Evolutionary conservation across 1,140 invertebrate species (phyloP).

Genomic region (Campoletis sonorensis): DNA sequence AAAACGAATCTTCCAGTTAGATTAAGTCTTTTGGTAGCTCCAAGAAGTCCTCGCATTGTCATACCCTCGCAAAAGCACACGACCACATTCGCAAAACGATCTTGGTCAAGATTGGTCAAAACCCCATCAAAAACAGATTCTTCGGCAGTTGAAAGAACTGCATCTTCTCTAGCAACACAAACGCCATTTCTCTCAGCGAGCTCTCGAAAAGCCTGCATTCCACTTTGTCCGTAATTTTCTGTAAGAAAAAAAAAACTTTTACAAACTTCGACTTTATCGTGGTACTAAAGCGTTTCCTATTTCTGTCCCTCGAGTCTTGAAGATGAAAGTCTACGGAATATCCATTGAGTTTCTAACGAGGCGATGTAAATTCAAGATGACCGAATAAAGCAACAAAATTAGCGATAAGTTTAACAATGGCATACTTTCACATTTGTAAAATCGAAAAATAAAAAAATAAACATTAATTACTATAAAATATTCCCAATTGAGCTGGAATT

Average conservation of each 20-base stretch:
- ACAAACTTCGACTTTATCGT: background rate
- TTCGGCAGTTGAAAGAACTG: constrained; percentile 81
- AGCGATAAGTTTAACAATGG: background rate
- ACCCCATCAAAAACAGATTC: constrained; percentile 81
- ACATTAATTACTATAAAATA: no score
- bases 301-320: background rate
- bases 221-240: constrained; percentile 90
- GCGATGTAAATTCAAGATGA: background rate
- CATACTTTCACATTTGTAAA: background rate
- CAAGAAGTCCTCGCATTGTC: constrained; percentile 83
- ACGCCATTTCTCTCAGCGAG: constrained; percentile 82
- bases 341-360: background rate
- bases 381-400: background rate
- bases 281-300: background rate
- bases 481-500: no score
- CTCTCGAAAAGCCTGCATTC: constrained; percentile 86
- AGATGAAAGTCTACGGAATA: background rate
- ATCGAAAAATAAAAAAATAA: no score
- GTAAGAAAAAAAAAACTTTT: constrained; percentile 52
- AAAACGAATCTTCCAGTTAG: constrained; percentile 81
- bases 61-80: constrained; percentile 91
- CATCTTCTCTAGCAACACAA: constrained; percentile 85
- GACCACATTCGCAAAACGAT: constrained; percentile 82
- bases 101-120: constrained; percentile 78
- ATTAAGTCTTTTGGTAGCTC: constrained; percentile 80